A percentile compares a stretch with the other conserved stretches of the same genome.
Conservation (phyloP, 2,888 invertebrate genomes). For the Melitaea athalia region DNA sequence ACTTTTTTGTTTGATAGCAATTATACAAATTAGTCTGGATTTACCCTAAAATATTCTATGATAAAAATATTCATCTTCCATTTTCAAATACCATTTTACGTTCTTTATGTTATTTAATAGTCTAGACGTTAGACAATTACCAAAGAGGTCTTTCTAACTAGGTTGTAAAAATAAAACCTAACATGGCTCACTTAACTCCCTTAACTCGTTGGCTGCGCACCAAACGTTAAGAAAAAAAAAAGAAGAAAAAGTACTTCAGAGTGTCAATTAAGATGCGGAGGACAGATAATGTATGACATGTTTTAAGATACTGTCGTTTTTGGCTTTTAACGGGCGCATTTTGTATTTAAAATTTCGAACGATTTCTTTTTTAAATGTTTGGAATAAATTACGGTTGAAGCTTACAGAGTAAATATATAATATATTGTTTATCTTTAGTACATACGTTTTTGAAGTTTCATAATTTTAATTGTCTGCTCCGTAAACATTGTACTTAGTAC, state of each 20-base stretch:
- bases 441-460: too few species aligned
- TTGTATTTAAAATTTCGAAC: conserved; percentile 5
- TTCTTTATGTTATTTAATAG: neutral
- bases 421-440: too few species aligned
- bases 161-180: conserved; percentile 9
- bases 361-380: neutral
- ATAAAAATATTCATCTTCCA: neutral
- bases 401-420: too few species aligned
- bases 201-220: conserved; percentile 18
- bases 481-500: too few species aligned
- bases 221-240: conserved; percentile 13
- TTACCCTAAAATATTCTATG: too few species aligned
- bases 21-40: too few species aligned
- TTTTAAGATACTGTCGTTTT: conserved; percentile 12
- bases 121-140: neutral
- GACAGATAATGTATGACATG: conserved; percentile 15
- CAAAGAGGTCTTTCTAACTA: neutral
- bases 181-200: conserved; percentile 14
- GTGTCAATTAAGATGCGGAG: conserved; percentile 22
- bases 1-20: too few species aligned
- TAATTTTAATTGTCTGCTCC: too few species aligned
- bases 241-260: conserved; percentile 10
- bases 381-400: too few species aligned
- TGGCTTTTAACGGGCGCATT: conserved; percentile 11
- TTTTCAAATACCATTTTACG: neutral